Percentiles rank a stretch among this genome's conserved stretches.
Evolutionary conservation across 92 coral and sea anemone genomes (phyloP).

Genomic region (Porites divaricata): DNA sequence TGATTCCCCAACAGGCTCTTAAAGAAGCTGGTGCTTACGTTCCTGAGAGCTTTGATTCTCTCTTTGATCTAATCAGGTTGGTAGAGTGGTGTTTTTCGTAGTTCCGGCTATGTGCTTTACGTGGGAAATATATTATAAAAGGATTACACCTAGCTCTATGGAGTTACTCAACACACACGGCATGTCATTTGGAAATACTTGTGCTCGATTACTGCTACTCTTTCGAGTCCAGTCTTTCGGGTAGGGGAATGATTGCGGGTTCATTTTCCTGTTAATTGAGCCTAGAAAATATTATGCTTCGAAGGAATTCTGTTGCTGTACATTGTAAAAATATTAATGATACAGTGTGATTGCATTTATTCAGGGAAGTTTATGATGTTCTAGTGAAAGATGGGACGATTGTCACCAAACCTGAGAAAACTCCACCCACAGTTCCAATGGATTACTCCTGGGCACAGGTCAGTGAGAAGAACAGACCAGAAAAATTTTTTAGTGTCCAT

Average conservation of each 20-base stretch:
- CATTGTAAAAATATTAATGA: not conserved
- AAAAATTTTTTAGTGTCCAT: no score
- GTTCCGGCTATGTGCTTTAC: no score
- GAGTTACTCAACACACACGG: no score
- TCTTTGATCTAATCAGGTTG: conserved; percentile 88
- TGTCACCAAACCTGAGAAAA: conserved; percentile 91
- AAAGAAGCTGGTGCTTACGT: conserved; percentile 94
- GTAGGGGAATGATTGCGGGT: no score
- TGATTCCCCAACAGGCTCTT: conserved; percentile 70
- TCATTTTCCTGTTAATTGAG: no score
- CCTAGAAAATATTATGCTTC: no score
- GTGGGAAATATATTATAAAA: no score
- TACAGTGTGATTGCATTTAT: conserved; percentile 2
- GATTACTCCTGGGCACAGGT: conserved; percentile 99
- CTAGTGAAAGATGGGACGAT: conserved; percentile 89
- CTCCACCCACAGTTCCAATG: conserved; percentile 99
- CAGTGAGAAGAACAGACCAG: not conserved
- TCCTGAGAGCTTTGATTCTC: conserved; percentile 93
- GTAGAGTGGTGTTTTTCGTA: not conserved
- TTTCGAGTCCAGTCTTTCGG: no score
- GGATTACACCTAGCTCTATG: no score
- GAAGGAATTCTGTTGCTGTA: not conserved
- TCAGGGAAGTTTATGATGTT: conserved; percentile 82
- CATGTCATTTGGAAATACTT: no score
- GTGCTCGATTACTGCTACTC: no score